Evolutionary conservation across 1,140 invertebrate species (phyloP).

Genomic region (Stratiolaelaps scimitus): DNA sequence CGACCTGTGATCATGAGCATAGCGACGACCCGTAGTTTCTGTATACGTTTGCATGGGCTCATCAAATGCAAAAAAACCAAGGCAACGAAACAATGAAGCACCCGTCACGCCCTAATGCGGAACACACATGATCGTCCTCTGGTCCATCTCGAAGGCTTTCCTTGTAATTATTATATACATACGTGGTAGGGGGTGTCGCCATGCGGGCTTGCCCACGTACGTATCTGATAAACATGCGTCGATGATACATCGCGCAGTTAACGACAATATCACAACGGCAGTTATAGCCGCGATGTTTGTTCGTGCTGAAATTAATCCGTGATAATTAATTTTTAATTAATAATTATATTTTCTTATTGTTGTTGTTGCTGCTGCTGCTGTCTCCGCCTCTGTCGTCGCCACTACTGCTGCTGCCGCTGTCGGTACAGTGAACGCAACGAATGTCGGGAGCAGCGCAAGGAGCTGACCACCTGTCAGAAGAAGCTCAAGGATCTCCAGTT

Average conservation of each 20-base stretch:
- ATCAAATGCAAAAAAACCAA: too few relatives aligned
- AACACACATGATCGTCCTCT: too few relatives aligned
- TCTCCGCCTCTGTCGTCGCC: not conserved
- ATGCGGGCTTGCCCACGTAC: too few relatives aligned
- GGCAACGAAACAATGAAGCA: too few relatives aligned
- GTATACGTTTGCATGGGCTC: too few relatives aligned
- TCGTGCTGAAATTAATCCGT: not conserved
- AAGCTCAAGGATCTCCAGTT: slow-evolving; percentile 11
- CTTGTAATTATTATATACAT: too few relatives aligned
- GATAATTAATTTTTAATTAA: not conserved
- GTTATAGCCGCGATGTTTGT: not conserved
- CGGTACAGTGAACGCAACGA: slow-evolving; percentile 11
- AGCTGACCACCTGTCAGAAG: not conserved
- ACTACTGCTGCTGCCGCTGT: not conserved
- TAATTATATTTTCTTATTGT: not conserved
- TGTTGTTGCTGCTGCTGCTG: not conserved
- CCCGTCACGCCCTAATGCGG: too few relatives aligned
- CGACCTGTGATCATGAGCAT: too few relatives aligned
- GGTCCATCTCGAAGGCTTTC: too few relatives aligned
- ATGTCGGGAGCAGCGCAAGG: slow-evolving; percentile 21
- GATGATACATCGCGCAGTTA: not conserved
- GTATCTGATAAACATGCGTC: too few relatives aligned
- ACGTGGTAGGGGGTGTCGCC: too few relatives aligned
- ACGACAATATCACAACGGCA: not conserved
- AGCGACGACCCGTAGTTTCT: too few relatives aligned